phyloP scores from a whole-genome alignment of 1,140 invertebrate genomes.

The Papilio xuthus region DNA sequence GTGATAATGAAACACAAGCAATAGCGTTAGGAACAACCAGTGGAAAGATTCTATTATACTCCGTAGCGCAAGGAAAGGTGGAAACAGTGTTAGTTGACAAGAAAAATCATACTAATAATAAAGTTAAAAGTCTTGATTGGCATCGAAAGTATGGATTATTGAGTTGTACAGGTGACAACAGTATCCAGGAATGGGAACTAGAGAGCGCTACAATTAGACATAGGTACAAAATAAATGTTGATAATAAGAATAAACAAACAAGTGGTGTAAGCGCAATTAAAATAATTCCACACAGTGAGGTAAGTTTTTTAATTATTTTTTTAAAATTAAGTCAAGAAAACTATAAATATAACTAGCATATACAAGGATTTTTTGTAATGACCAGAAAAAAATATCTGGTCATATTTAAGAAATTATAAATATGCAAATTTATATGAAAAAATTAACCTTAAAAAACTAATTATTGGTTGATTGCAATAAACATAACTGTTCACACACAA shows the following conservation, averaged over 20 bases:
- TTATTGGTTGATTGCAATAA: too few relatives aligned
- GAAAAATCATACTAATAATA: constrained; percentile 46
- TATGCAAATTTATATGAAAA: too few relatives aligned
- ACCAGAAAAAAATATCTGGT: too few relatives aligned
- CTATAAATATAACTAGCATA: too few relatives aligned
- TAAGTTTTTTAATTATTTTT: constrained; percentile 53
- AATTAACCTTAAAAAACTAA: too few relatives aligned
- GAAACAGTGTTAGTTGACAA: constrained; percentile 66
- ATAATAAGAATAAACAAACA: constrained; percentile 66
- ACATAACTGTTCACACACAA: too few relatives aligned
- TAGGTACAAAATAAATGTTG: constrained; percentile 76
- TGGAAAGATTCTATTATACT: constrained; percentile 86
- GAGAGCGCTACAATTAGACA: constrained; percentile 61
- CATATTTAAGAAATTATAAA: too few relatives aligned
- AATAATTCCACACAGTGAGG: constrained; percentile 83
- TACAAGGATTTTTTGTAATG: too few relatives aligned
- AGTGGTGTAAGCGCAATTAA: constrained; percentile 85
- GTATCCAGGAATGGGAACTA: constrained; percentile 72
- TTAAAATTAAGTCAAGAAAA: too few relatives aligned
- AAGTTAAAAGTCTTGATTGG: constrained; percentile 73
- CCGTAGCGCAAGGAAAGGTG: constrained; percentile 84
- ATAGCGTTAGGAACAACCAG: constrained; percentile 85
- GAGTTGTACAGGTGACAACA: constrained; percentile 69
- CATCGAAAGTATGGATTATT: constrained; percentile 70
- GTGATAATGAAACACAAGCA: constrained; percentile 66